These are phyloP conservation scores for Apodemia zela DNA, from an alignment of 2,888 invertebrate genomes.

Conservation along the genomic window DNA sequence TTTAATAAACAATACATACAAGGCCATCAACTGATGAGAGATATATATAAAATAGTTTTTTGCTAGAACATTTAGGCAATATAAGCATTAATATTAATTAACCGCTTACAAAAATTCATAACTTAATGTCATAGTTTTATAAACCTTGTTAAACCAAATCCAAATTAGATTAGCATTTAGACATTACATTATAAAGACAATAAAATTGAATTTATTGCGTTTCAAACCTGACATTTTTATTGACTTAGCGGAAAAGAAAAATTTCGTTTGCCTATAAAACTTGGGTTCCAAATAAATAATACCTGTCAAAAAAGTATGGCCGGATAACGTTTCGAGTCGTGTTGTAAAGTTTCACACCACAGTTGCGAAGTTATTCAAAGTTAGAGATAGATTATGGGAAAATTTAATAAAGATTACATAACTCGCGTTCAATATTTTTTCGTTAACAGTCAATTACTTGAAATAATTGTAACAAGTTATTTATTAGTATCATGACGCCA, in stretches of 20 bases:
- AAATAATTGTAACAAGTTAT: not conserved
- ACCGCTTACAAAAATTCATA: too few relatives aligned
- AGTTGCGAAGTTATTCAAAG: constrained; percentile 34
- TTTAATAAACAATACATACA: too few relatives aligned
- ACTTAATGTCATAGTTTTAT: not conserved
- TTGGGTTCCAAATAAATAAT: constrained; percentile 29
- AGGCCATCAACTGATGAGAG: too few relatives aligned
- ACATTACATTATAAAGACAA: constrained; percentile 23
- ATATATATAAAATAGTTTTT: too few relatives aligned
- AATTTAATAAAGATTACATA: constrained; percentile 51
- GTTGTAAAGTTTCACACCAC: constrained; percentile 28
- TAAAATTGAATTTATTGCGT: constrained; percentile 25
- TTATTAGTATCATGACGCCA: too few relatives aligned
- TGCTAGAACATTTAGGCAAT: too few relatives aligned
- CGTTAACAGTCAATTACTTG: constrained; percentile 63
- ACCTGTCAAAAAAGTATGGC: constrained; percentile 30
- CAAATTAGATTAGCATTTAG: constrained; percentile 9
- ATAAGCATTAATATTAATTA: too few relatives aligned
- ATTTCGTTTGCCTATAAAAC: constrained; percentile 27
- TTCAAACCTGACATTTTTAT: constrained; percentile 26
- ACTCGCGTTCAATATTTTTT: constrained; percentile 52
- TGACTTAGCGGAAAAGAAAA: constrained; percentile 25
- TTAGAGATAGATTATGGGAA: constrained; percentile 40
- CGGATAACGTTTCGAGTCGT: constrained; percentile 24
- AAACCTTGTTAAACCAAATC: not conserved